These are phyloP conservation scores for Heliothis peltigera DNA, from an alignment of 2,888 invertebrate species.

Conservation along the genomic window DNA sequence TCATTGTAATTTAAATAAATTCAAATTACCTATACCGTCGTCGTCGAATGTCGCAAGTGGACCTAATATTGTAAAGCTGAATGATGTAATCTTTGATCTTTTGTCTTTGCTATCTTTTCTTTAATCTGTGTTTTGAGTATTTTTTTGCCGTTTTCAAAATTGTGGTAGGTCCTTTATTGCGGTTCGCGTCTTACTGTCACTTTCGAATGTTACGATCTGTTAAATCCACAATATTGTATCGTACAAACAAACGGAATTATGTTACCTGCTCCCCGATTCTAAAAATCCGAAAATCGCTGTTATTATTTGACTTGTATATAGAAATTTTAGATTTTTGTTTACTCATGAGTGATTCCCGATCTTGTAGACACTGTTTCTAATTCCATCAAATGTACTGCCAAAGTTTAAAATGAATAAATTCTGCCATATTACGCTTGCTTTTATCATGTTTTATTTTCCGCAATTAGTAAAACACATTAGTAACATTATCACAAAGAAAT, in stretches of 20 bases:
- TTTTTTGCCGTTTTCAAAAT: slow-evolving; percentile 38
- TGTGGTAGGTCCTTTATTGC: slow-evolving; percentile 73
- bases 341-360: too few relatives aligned
- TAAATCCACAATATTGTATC: slow-evolving; percentile 8
- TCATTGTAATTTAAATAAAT: slow-evolving; percentile 88
- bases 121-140: slow-evolving; percentile 49
- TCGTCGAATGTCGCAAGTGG: slow-evolving; percentile 73
- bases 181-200: slow-evolving; percentile 66
- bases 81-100: slow-evolving; percentile 72
- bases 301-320: not conserved
- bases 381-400: not conserved
- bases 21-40: slow-evolving; percentile 78
- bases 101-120: slow-evolving; percentile 58
- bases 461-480: slow-evolving; percentile 52
- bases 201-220: slow-evolving; percentile 27
- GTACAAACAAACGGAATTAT: slow-evolving; percentile 6
- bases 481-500: slow-evolving; percentile 31
- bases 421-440: not conserved
- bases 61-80: slow-evolving; percentile 57
- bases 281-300: not conserved
- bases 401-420: not conserved
- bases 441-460: slow-evolving; percentile 40
- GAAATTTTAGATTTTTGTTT: too few relatives aligned
- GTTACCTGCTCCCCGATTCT: slow-evolving; percentile 30
- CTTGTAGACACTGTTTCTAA: too few relatives aligned